Evolutionary conservation across 2,797 vertebrate genomes (phyloP).

Genomic region (Pipistrellus pipistrellus): DNA sequence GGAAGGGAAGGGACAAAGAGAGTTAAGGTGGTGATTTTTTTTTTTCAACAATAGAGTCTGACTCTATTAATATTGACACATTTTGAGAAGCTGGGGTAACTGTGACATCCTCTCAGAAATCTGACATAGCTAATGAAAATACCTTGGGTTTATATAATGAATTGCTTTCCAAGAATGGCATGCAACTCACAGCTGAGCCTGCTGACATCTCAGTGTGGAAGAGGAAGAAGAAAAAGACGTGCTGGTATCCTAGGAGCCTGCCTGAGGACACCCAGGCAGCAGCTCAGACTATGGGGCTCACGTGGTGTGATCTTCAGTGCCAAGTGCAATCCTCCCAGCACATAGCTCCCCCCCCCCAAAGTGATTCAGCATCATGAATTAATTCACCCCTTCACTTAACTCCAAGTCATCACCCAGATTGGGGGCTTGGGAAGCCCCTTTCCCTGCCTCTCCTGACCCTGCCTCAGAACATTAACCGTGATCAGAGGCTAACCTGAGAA

Average conservation of each 20-base stretch:
- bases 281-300: background rate
- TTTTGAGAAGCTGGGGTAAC: conserved; percentile 42
- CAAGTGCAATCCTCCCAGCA: background rate
- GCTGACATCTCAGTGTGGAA: background rate
- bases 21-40: background rate
- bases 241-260: background rate
- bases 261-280: background rate
- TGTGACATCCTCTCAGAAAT: conserved; percentile 81
- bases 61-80: conserved; percentile 1
- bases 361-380: background rate
- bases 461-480: conserved; percentile 85
- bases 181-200: background rate
- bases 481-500: conserved; percentile 84
- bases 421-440: conserved; percentile 65
- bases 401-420: conserved; percentile 62
- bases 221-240: background rate
- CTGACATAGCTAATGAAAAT: conserved; percentile 82
- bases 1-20: conserved; percentile 12
- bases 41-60: conserved; percentile 5
- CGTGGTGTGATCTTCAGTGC: background rate
- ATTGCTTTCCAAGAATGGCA: conserved; percentile 26
- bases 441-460: conserved; percentile 76
- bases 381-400: background rate
- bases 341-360: background rate
- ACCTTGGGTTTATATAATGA: conserved; percentile 77